A percentile compares a stretch with the other conserved stretches of the same genome.
phyloP scores from a whole-genome alignment of 2,888 invertebrate genomes.

The Acronicta psi region DNA sequence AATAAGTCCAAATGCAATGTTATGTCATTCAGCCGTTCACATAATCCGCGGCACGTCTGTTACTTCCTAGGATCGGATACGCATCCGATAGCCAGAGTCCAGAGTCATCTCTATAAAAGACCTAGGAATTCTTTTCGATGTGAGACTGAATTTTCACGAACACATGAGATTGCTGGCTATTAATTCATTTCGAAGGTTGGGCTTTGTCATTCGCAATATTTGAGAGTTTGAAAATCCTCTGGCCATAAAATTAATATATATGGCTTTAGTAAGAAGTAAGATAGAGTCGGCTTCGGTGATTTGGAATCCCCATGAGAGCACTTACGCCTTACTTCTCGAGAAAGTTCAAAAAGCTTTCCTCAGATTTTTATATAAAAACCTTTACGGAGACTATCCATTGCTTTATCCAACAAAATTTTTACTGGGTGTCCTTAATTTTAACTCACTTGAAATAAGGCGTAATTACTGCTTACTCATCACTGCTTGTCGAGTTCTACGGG shows the following conservation, averaged over 20 bases:
- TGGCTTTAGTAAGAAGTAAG: slow-evolving; percentile 2
- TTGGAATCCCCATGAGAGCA: slow-evolving; percentile 1
- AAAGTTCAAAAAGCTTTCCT: too few species aligned
- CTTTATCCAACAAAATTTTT: neutral
- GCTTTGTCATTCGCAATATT: slow-evolving; percentile 1
- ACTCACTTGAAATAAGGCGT: neutral
- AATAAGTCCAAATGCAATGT: too few species aligned
- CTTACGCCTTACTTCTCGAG: neutral
- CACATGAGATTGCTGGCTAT: neutral
- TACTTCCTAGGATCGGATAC: too few species aligned
- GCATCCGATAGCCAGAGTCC: too few species aligned
- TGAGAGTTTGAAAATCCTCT: neutral
- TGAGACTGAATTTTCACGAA: too few species aligned
- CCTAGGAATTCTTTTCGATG: too few species aligned
- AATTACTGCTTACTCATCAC: neutral
- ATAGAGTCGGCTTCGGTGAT: neutral
- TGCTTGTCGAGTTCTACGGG: too few species aligned
- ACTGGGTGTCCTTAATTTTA: neutral
- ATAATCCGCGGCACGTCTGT: too few species aligned
- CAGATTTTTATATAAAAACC: slow-evolving; percentile 1
- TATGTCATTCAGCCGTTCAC: too few species aligned
- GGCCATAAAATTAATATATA: slow-evolving; percentile 1
- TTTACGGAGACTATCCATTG: neutral
- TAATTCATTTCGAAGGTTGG: neutral
- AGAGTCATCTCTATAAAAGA: too few species aligned